phyloP scores from a whole-genome alignment of 2,797 vertebrate species.

The Gorsachius magnificus region DNA sequence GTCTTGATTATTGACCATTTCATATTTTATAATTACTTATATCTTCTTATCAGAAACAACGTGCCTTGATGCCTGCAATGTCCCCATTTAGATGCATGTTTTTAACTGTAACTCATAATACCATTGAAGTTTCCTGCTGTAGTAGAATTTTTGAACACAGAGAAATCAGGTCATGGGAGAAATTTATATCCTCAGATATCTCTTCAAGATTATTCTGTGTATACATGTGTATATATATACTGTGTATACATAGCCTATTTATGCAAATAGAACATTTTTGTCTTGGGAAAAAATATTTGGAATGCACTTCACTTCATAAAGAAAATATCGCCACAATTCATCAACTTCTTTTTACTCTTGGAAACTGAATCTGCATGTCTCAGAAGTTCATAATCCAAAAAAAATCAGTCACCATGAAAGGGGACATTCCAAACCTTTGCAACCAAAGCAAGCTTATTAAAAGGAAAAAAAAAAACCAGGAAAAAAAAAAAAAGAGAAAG shows the following conservation, averaged over 20 bases:
- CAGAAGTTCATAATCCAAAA: slow-evolving; percentile 17
- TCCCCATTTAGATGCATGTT: neutral
- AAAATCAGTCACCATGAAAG: neutral
- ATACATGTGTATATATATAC: neutral
- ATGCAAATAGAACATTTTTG: slow-evolving; percentile 32
- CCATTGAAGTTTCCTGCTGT: neutral
- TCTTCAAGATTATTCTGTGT: slow-evolving; percentile 1
- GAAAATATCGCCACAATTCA: slow-evolving; percentile 1
- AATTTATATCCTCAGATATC: neutral
- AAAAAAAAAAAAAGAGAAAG: too few species aligned
- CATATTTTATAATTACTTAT: neutral
- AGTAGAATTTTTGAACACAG: neutral
- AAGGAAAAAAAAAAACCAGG: neutral
- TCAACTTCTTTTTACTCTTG: neutral
- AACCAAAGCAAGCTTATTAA: neutral
- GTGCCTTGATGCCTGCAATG: neutral
- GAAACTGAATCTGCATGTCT: neutral
- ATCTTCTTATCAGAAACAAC: neutral
- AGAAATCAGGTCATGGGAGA: neutral
- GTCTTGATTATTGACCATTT: neutral
- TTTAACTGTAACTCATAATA: neutral
- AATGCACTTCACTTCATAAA: slow-evolving; percentile 32
- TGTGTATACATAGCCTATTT: neutral
- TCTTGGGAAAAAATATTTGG: slow-evolving; percentile 62
- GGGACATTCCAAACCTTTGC: neutral